A percentile compares a stretch with the other conserved stretches of the same genome.
phyloP scores from a whole-genome alignment of 2,797 vertebrate genomes.

The Ceryle rudis region DNA sequence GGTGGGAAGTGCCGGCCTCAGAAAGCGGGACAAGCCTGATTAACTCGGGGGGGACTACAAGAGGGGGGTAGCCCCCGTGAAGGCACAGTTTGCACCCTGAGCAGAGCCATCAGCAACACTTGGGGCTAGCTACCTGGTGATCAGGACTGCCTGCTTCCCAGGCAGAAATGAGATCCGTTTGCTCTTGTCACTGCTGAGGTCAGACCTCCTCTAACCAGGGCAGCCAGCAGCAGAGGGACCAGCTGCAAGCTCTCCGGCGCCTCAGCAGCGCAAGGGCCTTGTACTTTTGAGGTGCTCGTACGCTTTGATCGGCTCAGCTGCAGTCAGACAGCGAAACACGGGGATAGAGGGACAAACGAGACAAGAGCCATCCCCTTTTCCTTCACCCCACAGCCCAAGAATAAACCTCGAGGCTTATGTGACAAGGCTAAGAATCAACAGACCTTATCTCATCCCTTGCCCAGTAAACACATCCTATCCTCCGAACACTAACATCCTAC shows the following conservation, averaged over 20 bases:
- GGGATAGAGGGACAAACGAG: neutral
- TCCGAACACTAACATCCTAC: neutral
- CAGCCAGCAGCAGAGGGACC: neutral
- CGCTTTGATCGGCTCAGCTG: neutral
- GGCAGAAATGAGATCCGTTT: neutral
- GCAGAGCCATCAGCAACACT: neutral
- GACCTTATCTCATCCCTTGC: neutral
- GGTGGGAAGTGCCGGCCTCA: neutral
- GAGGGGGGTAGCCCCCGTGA: rapidly evolving
- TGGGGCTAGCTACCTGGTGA: neutral
- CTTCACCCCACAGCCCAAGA: neutral
- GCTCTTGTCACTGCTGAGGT: neutral
- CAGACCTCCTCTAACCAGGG: neutral
- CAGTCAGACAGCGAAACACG: neutral
- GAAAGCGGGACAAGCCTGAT: neutral
- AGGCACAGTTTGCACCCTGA: neutral
- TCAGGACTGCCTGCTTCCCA: neutral
- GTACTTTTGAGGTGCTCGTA: neutral
- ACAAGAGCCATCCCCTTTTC: neutral
- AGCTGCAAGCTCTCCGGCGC: neutral
- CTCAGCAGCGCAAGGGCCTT: neutral
- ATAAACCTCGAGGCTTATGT: neutral
- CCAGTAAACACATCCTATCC: neutral
- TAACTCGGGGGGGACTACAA: neutral
- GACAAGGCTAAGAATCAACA: neutral